phyloP scores from a whole-genome alignment of 2,797 vertebrate species.

The Rhadinocentrus ornatus region DNA sequence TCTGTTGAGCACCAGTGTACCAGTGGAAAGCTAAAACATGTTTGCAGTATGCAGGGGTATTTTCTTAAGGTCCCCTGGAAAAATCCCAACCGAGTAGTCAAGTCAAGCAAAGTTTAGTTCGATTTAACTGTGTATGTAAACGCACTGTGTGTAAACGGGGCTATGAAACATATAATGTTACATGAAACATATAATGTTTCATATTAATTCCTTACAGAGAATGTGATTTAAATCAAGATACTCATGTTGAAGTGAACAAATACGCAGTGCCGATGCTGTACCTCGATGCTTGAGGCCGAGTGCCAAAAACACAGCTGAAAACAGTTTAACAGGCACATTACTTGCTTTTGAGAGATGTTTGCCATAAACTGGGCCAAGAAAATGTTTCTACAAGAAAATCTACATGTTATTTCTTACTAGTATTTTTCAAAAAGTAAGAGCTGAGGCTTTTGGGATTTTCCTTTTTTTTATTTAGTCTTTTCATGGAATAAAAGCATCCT shows the following conservation, averaged over 20 bases:
- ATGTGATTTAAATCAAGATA: neutral
- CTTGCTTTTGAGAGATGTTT: conserved; percentile 3
- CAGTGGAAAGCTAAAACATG: too few relatives aligned
- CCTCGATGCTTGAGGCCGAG: neutral
- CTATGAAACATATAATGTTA: neutral
- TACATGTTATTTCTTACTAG: too few relatives aligned
- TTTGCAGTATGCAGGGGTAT: too few relatives aligned
- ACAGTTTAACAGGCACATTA: neutral
- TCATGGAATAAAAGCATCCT: too few relatives aligned
- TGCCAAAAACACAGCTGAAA: neutral
- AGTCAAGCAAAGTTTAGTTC: neutral
- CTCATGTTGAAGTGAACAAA: neutral
- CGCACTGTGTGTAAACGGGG: too few relatives aligned
- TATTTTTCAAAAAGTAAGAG: too few relatives aligned
- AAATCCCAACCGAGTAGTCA: neutral
- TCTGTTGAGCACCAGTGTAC: neutral
- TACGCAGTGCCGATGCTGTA: neutral
- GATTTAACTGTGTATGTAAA: neutral
- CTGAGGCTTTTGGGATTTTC: too few relatives aligned
- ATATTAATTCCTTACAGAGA: neutral
- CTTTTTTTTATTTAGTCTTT: too few relatives aligned
- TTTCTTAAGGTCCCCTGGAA: neutral
- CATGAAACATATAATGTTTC: neutral
- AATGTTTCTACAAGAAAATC: neutral
- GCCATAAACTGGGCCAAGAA: neutral